Evolutionary conservation across 2,113 vertebrate species (phyloP), one percentile per base, ranked within the genome.

Genomic region (Vimba vimba): DNA sequence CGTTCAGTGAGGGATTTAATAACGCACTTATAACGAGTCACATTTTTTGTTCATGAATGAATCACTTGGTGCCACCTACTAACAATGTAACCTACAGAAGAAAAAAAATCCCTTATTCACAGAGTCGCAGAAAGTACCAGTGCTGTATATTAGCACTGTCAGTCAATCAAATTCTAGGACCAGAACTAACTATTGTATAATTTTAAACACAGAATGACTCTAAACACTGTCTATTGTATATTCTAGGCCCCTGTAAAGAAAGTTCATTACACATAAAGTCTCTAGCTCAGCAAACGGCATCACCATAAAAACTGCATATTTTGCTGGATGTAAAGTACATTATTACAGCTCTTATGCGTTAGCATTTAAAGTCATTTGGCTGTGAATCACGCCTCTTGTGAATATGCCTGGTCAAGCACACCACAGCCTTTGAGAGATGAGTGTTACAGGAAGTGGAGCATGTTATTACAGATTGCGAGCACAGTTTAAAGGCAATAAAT

Each of bases 361-460:
- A 52, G 64, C 62, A 82, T 82, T 82, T 69, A 82, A 82, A 82
- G 62, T 81, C 43, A 50, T 60, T 62, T 50, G 79, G 59, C 60
- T 81, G 79, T 81, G 79, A 81, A 66, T 81, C 79, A 81, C 60
- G 1, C 43, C 39, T 33, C 79, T 81, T 17, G 10, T 81, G 79
- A 66, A 81, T 66, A 47, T 10, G 79, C 43, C 60, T 69, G 80
- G 80, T 82, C 80, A 82, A 69, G 68, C 81, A 59, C 66, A 73
- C 52, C 45, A 19, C 47, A 27, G 82, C 33, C 30, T 57, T n/a
- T 71, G 68, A 83, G 47, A 73, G 68, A 82, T 82, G 80, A 82
- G 80, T 6, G 80, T 50, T 59, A 73, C 23, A 71, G 82, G 47
- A 73, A 83, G 82, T 27, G n/a, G 50, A 83, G 68, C 50, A 55